A percentile compares a stretch with the other conserved stretches of the same genome.
These are phyloP conservation scores for Scarus forsteni DNA, from an alignment of 2,797 vertebrate genomes.

Conservation along the genomic window DNA sequence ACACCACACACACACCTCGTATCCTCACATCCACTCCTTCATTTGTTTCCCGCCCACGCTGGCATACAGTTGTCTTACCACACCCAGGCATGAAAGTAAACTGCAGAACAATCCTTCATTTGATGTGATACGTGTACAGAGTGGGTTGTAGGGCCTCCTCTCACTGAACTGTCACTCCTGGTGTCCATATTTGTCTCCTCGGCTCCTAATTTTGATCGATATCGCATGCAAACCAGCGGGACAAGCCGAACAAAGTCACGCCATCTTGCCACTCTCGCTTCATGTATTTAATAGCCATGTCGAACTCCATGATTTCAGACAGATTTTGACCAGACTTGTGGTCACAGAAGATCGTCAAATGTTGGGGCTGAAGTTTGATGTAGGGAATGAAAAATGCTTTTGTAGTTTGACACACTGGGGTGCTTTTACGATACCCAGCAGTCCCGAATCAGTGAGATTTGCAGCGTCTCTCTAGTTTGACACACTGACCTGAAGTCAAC, in stretches of 20 bases:
- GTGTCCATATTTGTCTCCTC: background rate
- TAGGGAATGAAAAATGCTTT: too few species aligned
- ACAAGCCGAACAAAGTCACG: background rate
- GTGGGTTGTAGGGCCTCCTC: background rate
- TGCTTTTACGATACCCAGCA: too few species aligned
- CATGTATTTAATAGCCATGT: too few species aligned
- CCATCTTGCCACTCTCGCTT: background rate
- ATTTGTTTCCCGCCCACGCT: constrained; percentile 68
- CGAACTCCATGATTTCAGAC: too few species aligned
- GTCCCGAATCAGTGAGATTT: too few species aligned
- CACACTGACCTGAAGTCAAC: too few species aligned
- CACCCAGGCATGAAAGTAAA: constrained; percentile 65
- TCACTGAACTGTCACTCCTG: background rate
- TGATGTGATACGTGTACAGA: background rate
- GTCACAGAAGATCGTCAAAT: too few species aligned
- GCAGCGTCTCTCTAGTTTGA: too few species aligned
- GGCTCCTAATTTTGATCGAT: background rate
- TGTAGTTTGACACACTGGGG: too few species aligned
- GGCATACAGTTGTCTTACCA: constrained; percentile 69
- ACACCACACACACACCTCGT: constrained; percentile 46
- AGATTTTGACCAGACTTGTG: too few species aligned
- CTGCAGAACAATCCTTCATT: constrained; percentile 25
- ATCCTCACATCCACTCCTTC: constrained; percentile 54
- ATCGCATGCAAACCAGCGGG: background rate
- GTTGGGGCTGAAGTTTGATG: too few species aligned